Percentiles rank a stretch among this genome's conserved stretches.
Evolutionary conservation across 1,140 invertebrate genomes (phyloP).

Genomic region (Phthorimaea operculella): DNA sequence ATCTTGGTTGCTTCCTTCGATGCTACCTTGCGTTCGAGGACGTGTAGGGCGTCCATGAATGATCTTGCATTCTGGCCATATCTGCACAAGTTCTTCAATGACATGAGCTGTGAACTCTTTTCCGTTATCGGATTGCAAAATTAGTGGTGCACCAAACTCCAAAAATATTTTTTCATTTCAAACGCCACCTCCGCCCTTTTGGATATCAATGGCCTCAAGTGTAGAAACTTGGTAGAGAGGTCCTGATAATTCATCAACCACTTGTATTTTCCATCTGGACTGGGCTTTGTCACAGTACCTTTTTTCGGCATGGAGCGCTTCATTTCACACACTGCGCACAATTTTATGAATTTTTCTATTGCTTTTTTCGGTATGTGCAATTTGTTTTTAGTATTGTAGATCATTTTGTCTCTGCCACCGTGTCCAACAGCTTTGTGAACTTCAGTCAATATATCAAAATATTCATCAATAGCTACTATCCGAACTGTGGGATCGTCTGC

Average conservation of each 20-base stretch:
- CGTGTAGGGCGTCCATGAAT: conserved; percentile 33
- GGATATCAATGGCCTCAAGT: conserved; percentile 30
- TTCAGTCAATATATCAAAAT: conserved; percentile 24
- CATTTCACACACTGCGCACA: conserved; percentile 16
- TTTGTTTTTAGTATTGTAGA: conserved; percentile 15
- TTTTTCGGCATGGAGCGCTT: conserved; percentile 22
- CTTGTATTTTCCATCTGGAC: conserved; percentile 47
- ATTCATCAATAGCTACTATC: conserved; percentile 20
- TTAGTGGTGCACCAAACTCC: conserved; percentile 37
- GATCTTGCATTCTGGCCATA: conserved; percentile 53
- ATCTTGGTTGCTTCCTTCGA: conserved; percentile 38
- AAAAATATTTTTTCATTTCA: conserved; percentile 33
- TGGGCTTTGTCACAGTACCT: conserved; percentile 44
- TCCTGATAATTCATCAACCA: conserved; percentile 64
- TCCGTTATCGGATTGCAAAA: conserved; percentile 46
- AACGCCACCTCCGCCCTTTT: conserved; percentile 36
- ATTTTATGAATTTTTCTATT: conserved; percentile 16
- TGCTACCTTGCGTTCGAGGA: conserved; percentile 22
- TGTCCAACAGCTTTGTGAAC: conserved; percentile 18
- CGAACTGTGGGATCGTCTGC: too few relatives aligned
- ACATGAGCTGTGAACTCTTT: conserved; percentile 45
- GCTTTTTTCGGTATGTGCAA: conserved; percentile 18
- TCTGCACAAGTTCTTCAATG: conserved; percentile 34
- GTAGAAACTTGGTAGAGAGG: conserved; percentile 57
- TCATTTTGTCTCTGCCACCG: too few relatives aligned